Percentiles rank a stretch among this genome's conserved stretches.
These are phyloP conservation scores for Drosophila kohkoa DNA, from an alignment of 1,140 invertebrate species.

Conservation along the genomic window DNA sequence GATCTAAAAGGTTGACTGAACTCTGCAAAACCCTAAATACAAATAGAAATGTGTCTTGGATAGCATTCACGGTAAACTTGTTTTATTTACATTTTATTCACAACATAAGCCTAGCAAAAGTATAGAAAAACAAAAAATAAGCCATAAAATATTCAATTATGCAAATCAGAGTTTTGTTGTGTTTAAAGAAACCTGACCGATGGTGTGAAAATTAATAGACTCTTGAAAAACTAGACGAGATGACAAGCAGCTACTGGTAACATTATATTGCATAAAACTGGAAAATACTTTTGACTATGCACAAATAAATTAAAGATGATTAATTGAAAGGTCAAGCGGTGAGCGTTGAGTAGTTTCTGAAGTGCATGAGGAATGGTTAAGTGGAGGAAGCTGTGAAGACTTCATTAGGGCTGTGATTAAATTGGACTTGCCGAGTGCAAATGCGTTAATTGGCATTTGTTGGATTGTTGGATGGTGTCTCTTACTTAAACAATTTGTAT, in stretches of 20 bases:
- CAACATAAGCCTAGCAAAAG: conserved; percentile 19
- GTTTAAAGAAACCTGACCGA: conserved; percentile 47
- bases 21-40: conserved; percentile 49
- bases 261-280: conserved; percentile 18
- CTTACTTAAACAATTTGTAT: conserved; percentile 8
- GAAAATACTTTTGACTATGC: conserved; percentile 52
- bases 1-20: conserved; percentile 61
- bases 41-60: conserved; percentile 21
- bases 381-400: conserved; percentile 49
- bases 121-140: conserved; percentile 17
- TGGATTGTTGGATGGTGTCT: conserved; percentile 42
- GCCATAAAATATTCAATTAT: conserved; percentile 59
- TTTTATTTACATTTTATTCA: conserved; percentile 55
- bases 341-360: conserved; percentile 18
- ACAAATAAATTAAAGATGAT: conserved; percentile 69
- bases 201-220: conserved; percentile 70
- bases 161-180: conserved; percentile 25
- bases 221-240: conserved; percentile 59
- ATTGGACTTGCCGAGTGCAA: conserved; percentile 12
- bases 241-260: conserved; percentile 61
- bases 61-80: conserved; percentile 12
- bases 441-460: conserved; percentile 50
- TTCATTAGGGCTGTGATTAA: conserved; percentile 30
- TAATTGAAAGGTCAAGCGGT: conserved; percentile 73
- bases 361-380: conserved; percentile 52